Percentiles rank a stretch among this genome's conserved stretches.
Conservation (phyloP, 2,888 invertebrate genomes). For the Escarpia spicata region DNA sequence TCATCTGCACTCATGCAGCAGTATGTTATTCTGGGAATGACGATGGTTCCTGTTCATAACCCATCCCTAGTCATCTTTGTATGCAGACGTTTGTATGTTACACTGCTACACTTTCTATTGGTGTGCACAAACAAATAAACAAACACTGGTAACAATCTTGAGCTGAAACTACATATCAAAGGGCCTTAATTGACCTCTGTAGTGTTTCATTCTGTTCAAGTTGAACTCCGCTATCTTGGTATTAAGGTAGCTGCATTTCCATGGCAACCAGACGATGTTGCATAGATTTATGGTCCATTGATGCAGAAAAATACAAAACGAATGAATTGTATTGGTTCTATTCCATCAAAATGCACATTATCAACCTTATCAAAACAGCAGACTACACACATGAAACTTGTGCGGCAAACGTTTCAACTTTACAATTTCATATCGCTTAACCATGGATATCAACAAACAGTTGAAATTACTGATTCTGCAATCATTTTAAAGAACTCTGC, state of each 20-base stretch:
- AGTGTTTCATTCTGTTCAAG: neutral
- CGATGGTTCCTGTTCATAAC: neutral
- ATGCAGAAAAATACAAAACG: neutral
- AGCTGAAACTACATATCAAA: neutral
- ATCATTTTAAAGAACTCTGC: neutral
- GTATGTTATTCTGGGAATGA: neutral
- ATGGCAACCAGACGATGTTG: conserved; percentile 1
- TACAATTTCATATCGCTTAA: neutral
- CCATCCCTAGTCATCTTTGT: neutral
- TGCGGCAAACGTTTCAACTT: neutral
- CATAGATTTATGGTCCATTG: neutral
- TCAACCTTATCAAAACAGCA: neutral
- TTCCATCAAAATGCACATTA: neutral
- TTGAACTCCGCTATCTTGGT: neutral
- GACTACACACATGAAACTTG: neutral
- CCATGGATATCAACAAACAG: neutral
- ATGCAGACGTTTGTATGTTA: neutral
- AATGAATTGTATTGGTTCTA: neutral
- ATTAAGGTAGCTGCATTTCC: neutral
- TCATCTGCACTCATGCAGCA: neutral
- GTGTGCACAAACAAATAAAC: neutral
- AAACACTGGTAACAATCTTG: neutral
- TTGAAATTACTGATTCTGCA: neutral
- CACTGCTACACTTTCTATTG: neutral
- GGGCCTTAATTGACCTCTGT: neutral